phyloP scores from a whole-genome alignment of 2,888 invertebrate species.

The Rhopalosiphum nymphaeae region DNA sequence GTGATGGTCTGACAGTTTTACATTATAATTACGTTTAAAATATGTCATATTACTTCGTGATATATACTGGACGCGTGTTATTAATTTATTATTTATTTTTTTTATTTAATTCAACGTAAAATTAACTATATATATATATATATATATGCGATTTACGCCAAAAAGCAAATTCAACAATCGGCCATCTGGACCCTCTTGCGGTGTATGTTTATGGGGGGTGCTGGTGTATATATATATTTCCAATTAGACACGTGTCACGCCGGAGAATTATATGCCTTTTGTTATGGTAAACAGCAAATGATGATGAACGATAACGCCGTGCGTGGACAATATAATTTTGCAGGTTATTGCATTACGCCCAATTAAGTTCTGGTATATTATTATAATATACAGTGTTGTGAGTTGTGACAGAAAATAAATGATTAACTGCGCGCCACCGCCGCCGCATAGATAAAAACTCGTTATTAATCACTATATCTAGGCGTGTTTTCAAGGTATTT shows the following conservation, averaged over 20 bases:
- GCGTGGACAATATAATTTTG: conserved; percentile 49
- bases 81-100: neutral
- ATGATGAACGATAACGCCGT: conserved; percentile 55
- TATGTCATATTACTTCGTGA: neutral
- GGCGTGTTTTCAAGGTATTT: neutral
- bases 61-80: neutral
- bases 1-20: neutral
- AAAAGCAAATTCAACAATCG: conserved; percentile 9
- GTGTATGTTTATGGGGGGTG: conserved; percentile 24
- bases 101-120: neutral
- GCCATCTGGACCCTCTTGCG: conserved; percentile 54
- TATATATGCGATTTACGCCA: neutral
- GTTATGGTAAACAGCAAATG: conserved; percentile 63
- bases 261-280: conserved; percentile 46
- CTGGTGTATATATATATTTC: conserved; percentile 8
- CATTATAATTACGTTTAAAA: neutral
- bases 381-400: conserved; percentile 28
- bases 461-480: conserved; percentile 2
- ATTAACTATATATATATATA: neutral
- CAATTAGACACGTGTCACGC: conserved; percentile 61
- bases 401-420: conserved; percentile 47
- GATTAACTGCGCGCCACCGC: neutral
- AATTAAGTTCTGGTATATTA: conserved; percentile 53
- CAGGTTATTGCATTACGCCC: conserved; percentile 61
- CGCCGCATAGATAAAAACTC: neutral